Conservation (phyloP, 2,797 vertebrate species). For the Furcifer pardalis region DNA sequence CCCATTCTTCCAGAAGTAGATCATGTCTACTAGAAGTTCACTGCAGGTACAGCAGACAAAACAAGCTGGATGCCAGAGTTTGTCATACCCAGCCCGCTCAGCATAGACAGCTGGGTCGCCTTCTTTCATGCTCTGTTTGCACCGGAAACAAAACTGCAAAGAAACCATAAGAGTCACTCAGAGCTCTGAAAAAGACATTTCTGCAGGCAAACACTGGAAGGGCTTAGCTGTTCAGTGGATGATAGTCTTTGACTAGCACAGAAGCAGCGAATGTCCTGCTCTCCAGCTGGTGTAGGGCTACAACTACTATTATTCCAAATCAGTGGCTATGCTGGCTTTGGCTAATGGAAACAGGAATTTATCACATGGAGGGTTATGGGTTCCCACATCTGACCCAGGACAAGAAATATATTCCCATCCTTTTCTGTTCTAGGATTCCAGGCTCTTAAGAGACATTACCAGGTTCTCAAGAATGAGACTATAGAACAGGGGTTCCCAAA, state of each 20-base stretch:
- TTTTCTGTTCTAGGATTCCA: neutral
- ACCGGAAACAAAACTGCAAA: constrained; percentile 86
- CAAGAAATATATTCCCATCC: neutral
- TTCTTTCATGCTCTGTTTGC: constrained; percentile 85
- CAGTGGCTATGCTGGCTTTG: neutral
- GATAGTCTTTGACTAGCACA: neutral
- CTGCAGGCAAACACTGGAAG: too few species aligned
- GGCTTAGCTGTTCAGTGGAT: neutral
- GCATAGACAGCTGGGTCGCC: constrained; percentile 95
- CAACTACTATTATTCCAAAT: too few species aligned
- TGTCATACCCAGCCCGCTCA: constrained; percentile 93
- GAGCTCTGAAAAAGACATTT: neutral
- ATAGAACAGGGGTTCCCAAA: too few species aligned
- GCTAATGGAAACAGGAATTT: neutral
- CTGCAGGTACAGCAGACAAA: constrained; percentile 91
- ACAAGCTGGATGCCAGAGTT: constrained; percentile 95
- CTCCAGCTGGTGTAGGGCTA: neutral
- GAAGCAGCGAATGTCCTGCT: neutral
- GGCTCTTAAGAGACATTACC: neutral
- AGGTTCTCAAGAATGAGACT: too few species aligned
- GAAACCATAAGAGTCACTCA: constrained; percentile 24
- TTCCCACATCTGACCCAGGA: neutral
- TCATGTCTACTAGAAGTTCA: constrained; percentile 97
- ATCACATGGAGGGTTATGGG: neutral
- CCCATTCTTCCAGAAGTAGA: constrained; percentile 98